Base-by-base conservation (phyloP, 2,888 invertebrate genomes). In the Plebejus argus region DNA sequence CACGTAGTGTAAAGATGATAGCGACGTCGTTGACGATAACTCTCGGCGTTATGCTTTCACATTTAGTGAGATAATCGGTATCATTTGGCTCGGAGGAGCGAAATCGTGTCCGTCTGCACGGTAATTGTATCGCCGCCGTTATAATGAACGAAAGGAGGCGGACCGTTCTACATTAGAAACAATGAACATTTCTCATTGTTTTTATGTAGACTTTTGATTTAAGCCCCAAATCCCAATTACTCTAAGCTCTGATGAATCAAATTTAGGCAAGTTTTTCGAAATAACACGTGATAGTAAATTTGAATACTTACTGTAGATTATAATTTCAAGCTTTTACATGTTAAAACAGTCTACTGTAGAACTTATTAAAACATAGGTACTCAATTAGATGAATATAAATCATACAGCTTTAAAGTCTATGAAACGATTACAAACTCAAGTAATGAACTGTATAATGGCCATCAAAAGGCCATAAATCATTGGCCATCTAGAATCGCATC, bases 41-140 rank as follows among this genome's bases (percentile, higher is more conserved):
- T 79, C 78, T 79, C 79, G 76, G 78, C 78, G 79, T 76, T 78
- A 78, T 79, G 79, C 82, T 82, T 82, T 82, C 80, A 81, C 78
- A 80, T 80, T 74, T 70, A 72, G 49, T 53, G 53, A 45, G 79
- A 71, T 76, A 78, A 79, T 76, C 76, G 58, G 39, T 61, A 56
- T 71, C 28, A 74, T 77, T 76, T 77, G 75, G 23, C 70, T 74
- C 58, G 58, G 58, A 77, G 71, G 71, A 18, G 71, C 28, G 56
- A 72, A 74, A 53, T 74, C 74, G 45, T 72, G 72, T 72, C 45
- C 28, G 74, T 49, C 74, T 74, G 53, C 49, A 33, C 53, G 49
- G 53, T 74, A 74, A 74, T 74, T 74, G 74, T 74, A n/a, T 49
- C 74, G 49, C 74, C 74, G 74, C n/a, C n/a, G n/a, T n/a, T n/a